Percentiles rank a stretch among this genome's conserved stretches.
These are phyloP conservation scores for Euleptes europaea DNA, from an alignment of 2,113 vertebrate genomes.

Conservation along the genomic window DNA sequence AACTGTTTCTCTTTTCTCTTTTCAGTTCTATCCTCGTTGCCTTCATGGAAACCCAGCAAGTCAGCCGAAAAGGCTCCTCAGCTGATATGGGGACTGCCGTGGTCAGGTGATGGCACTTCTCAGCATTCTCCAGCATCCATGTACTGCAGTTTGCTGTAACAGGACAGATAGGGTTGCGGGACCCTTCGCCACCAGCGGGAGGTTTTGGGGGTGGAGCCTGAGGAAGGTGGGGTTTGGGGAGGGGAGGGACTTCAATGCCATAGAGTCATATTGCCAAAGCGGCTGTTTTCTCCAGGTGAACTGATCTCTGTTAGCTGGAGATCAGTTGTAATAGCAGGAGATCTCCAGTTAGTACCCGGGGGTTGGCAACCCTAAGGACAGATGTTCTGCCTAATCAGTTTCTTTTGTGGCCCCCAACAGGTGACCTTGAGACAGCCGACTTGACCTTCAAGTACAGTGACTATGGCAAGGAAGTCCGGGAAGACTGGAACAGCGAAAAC, in stretches of 20 bases:
- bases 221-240: too few species aligned
- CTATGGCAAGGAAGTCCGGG: conserved; percentile 52
- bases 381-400: neutral
- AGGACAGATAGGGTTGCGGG: too few species aligned
- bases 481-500: conserved; percentile 46
- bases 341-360: too few species aligned
- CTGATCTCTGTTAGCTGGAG: too few species aligned
- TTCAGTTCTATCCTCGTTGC: neutral
- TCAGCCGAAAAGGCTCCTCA: conserved; percentile 17
- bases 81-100: conserved; percentile 56
- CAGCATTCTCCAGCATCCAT: conserved; percentile 12
- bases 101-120: conserved; percentile 66
- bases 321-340: too few species aligned
- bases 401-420: conserved; percentile 38
- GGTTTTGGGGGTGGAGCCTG: too few species aligned
- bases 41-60: neutral
- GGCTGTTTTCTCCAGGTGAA: too few species aligned
- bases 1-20: neutral
- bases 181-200: too few species aligned
- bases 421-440: conserved; percentile 54
- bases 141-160: neutral
- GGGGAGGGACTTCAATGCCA: too few species aligned
- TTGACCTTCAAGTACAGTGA: conserved; percentile 44
- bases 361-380: too few species aligned
- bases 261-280: too few species aligned